A percentile compares a stretch with the other conserved stretches of the same genome.
These are phyloP conservation scores for Acrocephalus kingi DNA, from an alignment of 2,113 vertebrate genomes.

Conservation along the genomic window DNA sequence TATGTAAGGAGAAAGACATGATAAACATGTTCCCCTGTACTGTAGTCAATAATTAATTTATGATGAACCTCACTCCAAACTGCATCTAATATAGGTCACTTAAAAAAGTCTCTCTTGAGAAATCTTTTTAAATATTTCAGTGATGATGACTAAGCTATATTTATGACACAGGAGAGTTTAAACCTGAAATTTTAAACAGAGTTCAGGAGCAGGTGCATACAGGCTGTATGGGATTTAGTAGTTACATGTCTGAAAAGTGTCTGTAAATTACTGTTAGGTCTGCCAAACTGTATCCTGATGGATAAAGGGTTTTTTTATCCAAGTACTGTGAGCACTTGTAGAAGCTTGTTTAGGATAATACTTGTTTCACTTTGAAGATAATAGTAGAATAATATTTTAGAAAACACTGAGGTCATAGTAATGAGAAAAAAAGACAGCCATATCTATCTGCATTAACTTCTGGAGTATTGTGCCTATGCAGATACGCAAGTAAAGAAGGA, in stretches of 20 bases:
- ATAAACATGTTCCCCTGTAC: background rate
- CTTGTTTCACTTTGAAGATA: background rate
- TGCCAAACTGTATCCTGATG: background rate
- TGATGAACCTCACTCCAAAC: background rate
- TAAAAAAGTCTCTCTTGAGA: background rate
- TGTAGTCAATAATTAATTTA: constrained; percentile 21
- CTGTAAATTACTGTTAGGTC: background rate
- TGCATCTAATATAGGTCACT: constrained; percentile 13
- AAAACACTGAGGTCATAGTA: background rate
- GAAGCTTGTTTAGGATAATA: background rate
- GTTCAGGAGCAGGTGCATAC: background rate
- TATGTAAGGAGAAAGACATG: background rate
- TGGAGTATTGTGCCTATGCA: background rate
- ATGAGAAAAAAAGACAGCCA: background rate
- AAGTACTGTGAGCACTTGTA: background rate
- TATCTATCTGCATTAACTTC: background rate
- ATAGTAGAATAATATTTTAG: background rate
- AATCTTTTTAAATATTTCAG: constrained; percentile 16
- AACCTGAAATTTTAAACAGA: background rate
- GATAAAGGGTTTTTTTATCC: background rate
- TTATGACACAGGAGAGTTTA: background rate
- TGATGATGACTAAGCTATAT: constrained; percentile 5
- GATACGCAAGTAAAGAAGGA: background rate
- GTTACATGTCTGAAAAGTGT: background rate
- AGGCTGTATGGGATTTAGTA: background rate